A percentile compares a stretch with the other conserved stretches of the same genome.
phyloP scores from a whole-genome alignment of 2,113 vertebrate species.

The Antechinus flavipes region DNA sequence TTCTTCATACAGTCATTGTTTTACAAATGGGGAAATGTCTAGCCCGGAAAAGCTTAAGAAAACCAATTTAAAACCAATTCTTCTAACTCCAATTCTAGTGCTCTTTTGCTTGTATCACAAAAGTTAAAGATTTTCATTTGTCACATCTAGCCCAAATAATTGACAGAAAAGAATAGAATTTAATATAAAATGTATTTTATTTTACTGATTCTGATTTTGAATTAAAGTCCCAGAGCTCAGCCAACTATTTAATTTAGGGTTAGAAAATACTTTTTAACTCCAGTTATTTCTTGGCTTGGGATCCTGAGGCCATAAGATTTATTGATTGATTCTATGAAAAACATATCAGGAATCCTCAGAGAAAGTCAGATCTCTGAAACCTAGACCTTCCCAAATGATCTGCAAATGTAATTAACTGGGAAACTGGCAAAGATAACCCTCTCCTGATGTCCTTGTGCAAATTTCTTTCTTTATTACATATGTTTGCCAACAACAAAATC shows the following conservation, averaged over 20 bases:
- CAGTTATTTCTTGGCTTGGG: not conserved
- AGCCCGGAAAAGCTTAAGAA: not conserved
- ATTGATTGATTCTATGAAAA: not conserved
- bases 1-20: not conserved
- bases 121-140: not conserved
- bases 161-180: not conserved
- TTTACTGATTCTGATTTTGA: not conserved
- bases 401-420: not conserved
- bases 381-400: not conserved
- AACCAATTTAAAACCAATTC: not conserved
- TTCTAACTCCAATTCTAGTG: not conserved
- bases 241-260: not conserved
- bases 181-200: not conserved
- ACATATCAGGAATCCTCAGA: not conserved
- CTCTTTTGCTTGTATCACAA: not conserved
- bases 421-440: not conserved
- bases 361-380: not conserved
- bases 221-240: not conserved
- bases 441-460: not conserved
- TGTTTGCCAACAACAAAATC: not conserved
- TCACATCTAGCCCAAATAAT: not conserved
- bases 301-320: not conserved
- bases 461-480: not conserved
- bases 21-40: not conserved
- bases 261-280: not conserved